Conservation (phyloP, 53 echinoderm and acorn worm genomes). For the Echinometra lucunter region DNA sequence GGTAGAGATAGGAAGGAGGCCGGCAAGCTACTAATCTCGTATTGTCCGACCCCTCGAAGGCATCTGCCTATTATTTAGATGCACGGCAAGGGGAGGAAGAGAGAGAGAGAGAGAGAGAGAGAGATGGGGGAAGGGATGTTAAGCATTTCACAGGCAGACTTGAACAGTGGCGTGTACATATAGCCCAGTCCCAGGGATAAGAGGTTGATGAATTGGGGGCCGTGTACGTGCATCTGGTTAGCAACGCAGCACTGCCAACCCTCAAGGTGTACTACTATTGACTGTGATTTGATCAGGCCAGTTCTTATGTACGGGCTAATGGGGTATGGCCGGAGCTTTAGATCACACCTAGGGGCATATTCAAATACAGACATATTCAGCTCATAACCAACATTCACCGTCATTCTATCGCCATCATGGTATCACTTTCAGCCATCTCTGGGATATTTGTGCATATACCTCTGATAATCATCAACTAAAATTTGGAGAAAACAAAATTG, state of each 20-base stretch:
- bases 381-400: constrained; percentile 42
- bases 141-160: constrained; percentile 20
- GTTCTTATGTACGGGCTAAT: not conserved
- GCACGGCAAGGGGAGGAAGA: not conserved
- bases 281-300: constrained; percentile 57
- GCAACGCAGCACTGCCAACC: not conserved
- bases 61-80: constrained; percentile 39
- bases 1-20: constrained; percentile 22
- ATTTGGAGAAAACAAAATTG: not conserved
- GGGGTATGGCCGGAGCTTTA: constrained; percentile 13
- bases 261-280: constrained; percentile 52
- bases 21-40: constrained; percentile 34
- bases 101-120: not conserved
- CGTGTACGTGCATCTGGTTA: constrained; percentile 68
- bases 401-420: constrained; percentile 30
- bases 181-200: constrained; percentile 1
- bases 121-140: constrained; percentile 24
- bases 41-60: constrained; percentile 22
- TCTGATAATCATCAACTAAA: not conserved
- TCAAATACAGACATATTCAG: constrained; percentile 44
- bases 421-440: constrained; percentile 30
- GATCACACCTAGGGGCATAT: constrained; percentile 31
- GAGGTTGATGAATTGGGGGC: constrained; percentile 59
- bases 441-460: constrained; percentile 37
- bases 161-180: not conserved